Evolutionary conservation across 2,797 vertebrate genomes (phyloP).

Genomic region (Scolopax bukidnonensis): DNA sequence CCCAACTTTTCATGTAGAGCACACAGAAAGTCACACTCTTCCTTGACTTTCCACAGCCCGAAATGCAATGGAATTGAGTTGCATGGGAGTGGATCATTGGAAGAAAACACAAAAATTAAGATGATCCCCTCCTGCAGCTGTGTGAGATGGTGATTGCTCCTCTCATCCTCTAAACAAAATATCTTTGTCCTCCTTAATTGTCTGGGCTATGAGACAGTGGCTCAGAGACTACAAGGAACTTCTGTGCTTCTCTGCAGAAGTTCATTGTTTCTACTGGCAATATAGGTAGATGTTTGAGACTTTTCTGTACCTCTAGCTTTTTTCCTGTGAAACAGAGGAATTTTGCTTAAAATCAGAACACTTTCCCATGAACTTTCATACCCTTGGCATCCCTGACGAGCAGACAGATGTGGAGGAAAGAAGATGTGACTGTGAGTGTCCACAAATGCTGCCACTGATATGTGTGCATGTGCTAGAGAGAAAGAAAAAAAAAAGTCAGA

Average conservation of each 20-base stretch:
- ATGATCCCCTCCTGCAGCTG: no score
- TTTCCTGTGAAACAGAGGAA: background rate
- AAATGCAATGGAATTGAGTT: background rate
- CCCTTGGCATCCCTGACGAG: background rate
- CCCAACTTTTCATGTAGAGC: background rate
- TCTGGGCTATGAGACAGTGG: background rate
- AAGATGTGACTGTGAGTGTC: background rate
- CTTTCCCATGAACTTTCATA: background rate
- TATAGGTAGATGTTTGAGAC: background rate
- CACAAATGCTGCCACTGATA: background rate
- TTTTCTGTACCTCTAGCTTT: background rate
- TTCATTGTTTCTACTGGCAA: background rate
- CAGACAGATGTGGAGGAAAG: background rate
- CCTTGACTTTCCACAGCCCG: background rate
- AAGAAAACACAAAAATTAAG: background rate
- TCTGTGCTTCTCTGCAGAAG: background rate
- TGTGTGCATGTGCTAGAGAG: background rate
- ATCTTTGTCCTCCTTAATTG: background rate
- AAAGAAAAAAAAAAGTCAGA: background rate
- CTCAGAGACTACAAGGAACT: background rate
- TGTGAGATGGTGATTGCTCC: background rate
- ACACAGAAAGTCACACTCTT: rapidly evolving
- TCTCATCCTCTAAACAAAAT: background rate
- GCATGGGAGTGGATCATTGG: background rate
- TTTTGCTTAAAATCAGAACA: background rate